Percentiles rank a stretch among this genome's conserved stretches.
Conservation (phyloP, 2,113 vertebrate species). For the Atractosteus spatula region DNA sequence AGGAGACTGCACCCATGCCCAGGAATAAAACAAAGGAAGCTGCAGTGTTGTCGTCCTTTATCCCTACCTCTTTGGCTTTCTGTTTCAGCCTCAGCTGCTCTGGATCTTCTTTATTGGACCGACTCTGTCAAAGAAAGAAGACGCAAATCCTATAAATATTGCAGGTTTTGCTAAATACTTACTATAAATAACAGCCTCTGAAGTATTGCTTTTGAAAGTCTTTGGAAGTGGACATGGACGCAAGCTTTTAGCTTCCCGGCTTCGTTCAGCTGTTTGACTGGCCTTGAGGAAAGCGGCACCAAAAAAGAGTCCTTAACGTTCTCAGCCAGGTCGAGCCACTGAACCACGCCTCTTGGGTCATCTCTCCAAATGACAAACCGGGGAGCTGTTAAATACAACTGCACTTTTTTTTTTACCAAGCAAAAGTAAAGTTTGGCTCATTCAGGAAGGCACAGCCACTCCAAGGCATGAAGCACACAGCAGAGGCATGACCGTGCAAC, state of each 20-base stretch:
- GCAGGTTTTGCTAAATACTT: constrained; percentile 65
- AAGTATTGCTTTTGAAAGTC: neutral
- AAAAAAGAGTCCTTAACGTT: constrained; percentile 71
- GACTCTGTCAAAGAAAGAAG: constrained; percentile 71
- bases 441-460: too few relatives aligned
- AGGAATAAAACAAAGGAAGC: constrained; percentile 44
- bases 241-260: constrained; percentile 37
- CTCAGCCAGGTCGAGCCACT: constrained; percentile 50
- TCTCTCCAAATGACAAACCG: neutral
- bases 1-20: constrained; percentile 68
- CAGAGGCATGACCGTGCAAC: too few relatives aligned
- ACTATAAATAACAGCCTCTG: constrained; percentile 45
- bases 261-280: constrained; percentile 54
- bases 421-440: neutral
- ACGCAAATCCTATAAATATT: constrained; percentile 45
- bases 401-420: neutral
- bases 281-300: constrained; percentile 63
- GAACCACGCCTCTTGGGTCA: neutral
- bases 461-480: too few relatives aligned
- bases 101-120: constrained; percentile 84
- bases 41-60: constrained; percentile 23
- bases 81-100: constrained; percentile 87
- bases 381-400: neutral
- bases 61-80: constrained; percentile 85
- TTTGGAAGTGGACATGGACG: neutral